Base-by-base conservation (phyloP, 2,113 vertebrate genomes). In the Acinonyx jubatus region DNA sequence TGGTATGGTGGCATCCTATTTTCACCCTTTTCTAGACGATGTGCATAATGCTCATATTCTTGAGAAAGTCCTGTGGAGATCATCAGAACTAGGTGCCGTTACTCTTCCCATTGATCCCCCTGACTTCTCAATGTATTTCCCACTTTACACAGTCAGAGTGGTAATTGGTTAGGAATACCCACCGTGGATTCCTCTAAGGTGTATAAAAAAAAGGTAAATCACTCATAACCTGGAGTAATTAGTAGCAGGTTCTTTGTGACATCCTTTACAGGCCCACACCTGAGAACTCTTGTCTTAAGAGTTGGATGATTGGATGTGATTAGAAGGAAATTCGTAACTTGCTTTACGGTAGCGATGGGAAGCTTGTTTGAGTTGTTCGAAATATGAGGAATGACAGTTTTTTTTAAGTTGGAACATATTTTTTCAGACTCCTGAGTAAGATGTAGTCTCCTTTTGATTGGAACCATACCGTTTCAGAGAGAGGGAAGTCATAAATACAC, bases 381-480 rank as follows among this genome's bases (percentile, higher is more conserved):
- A 94, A 74, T 94, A 90, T 13, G 71, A 38, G 19, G 36, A 87
- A 29, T 96, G 55, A 31, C 19, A 36, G 45, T 74, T 74, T 12
- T 86, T 86, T 73, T 95, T 18, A 48, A 89, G n/a, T 94, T 93
- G 55, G 45, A 91, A 52, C 23, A 21, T 89, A 80, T n/a, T 81
- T 92, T 81, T 74, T 8, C 15, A 82, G 41, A 65, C 57, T 91
- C 87, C 16, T 92, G 33, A 61, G 18, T 89, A 76, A 93, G 82
- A 36, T 45, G 16, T 91, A 66, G 31, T 95, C 18, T 71, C 48
- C 33, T 78, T 91, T 92, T 92, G 73, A 57, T 92, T 52, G 48
- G 50, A 71, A 61, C 38, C 13, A 8, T 89, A 4, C 19, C 71
- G 13, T 45, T 93, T 36, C 79, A 80, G 92, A 83, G 25, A n/a